Base-by-base conservation (phyloP, 2,113 vertebrate genomes). In the Thunnus thynnus region DNA sequence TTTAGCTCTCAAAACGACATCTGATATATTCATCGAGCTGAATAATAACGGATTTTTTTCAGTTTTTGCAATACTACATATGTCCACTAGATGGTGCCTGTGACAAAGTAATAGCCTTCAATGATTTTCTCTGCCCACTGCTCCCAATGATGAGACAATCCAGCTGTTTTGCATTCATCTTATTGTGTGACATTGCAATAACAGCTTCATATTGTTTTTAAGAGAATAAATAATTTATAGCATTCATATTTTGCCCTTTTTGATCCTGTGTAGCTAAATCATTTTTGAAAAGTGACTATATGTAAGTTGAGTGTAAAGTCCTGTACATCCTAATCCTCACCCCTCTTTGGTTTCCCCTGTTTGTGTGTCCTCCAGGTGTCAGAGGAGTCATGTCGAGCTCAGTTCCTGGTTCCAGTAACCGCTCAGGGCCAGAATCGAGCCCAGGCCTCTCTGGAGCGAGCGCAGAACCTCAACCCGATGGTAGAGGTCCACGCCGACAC, bases 401-500 rank as follows among this genome's bases (percentile, higher is more conserved):
- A 99, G 86, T 99, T 99, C 89, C 94, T 99, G 48, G 95, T 98
- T 22, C 97, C 97, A 0, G 94, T 78, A 27, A 95, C 95, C 0
- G 96, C 96, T 25, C 62, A 89, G 83, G 97, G 97, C 25, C 92
- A 93, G 61, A 99, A 98, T 73, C 92, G 96, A 10, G 97, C 98
- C 0, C 93, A 95, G 85, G 97, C 98, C 0, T 98, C 97, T 0
- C 74, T 98, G 93, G 97, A 97, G 72, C 94, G 98, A 11, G 97
- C 97, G 0, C 98, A 98, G 94, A 97, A 96, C 82, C 97, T 99
- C 62, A 99, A 99, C 75, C 98, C 98, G 0, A 99, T 99, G 98
- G 98, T 99, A 60, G 95, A 98, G 0, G 98, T 99, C 18, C 96
- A 96, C 8, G 97, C 95, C 0, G 97, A 99, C 80, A 81, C 93